phyloP scores from a whole-genome alignment of 2,888 invertebrate genomes.

The Rugalucina vietnamica region DNA sequence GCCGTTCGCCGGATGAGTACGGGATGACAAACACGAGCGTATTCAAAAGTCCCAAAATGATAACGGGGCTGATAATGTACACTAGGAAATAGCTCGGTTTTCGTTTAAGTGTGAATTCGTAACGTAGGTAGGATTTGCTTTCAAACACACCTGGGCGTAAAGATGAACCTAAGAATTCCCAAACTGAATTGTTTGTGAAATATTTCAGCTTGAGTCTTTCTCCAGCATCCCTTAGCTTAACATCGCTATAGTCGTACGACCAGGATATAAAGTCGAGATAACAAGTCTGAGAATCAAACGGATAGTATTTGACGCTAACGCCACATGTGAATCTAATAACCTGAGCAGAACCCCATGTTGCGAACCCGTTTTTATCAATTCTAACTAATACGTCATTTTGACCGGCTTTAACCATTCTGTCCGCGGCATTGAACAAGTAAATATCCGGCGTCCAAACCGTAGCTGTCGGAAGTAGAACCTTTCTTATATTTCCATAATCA shows the following conservation, averaged over 20 bases:
- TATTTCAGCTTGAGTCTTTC: background rate
- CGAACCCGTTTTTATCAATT: background rate
- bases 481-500: background rate
- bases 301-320: background rate
- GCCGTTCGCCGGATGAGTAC: background rate
- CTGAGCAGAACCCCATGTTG: background rate
- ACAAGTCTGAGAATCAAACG: slow-evolving; percentile 15
- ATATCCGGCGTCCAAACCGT: background rate
- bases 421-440: background rate
- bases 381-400: background rate
- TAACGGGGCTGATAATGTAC: background rate
- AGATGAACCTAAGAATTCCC: background rate
- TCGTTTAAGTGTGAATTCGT: background rate
- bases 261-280: background rate
- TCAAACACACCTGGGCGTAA: background rate
- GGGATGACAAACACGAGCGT: background rate
- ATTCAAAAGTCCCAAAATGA: background rate
- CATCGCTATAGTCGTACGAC: background rate
- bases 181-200: background rate
- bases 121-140: background rate
- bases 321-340: background rate
- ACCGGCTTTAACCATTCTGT: background rate
- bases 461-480: background rate
- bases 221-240: background rate
- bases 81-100: background rate